Evolutionary conservation across 2,797 vertebrate species (phyloP).

Genomic region (Todus mexicanus): DNA sequence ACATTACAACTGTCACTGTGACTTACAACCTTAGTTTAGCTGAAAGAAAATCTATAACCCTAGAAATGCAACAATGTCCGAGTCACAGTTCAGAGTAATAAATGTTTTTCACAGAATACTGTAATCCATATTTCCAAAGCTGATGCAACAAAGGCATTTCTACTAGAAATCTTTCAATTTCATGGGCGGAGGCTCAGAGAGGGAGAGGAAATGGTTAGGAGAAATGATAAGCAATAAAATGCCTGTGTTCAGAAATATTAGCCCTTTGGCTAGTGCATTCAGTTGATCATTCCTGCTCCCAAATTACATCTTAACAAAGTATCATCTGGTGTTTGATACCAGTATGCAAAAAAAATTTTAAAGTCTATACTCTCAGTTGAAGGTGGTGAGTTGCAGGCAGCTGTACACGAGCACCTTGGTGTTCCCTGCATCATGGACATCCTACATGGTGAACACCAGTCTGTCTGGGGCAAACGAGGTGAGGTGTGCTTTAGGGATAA

Average conservation of each 20-base stretch:
- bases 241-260: constrained; percentile 36
- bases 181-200: constrained; percentile 71
- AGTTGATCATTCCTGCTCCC: background rate
- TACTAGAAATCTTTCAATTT: constrained; percentile 79
- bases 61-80: constrained; percentile 79
- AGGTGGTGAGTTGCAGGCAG: background rate
- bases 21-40: constrained; percentile 84
- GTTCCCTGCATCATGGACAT: fast-evolving
- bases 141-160: constrained; percentile 78
- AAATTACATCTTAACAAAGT: constrained; percentile 34
- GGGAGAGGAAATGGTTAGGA: constrained; percentile 43
- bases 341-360: background rate
- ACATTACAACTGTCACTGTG: constrained; percentile 82
- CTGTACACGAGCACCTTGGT: fast-evolving
- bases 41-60: constrained; percentile 84
- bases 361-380: background rate
- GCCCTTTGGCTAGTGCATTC: constrained; percentile 25
- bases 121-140: constrained; percentile 82
- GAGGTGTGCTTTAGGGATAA: background rate
- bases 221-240: constrained; percentile 65
- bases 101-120: constrained; percentile 80
- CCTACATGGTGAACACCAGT: fast-evolving
- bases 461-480: background rate
- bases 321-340: background rate
- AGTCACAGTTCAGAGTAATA: constrained; percentile 82